These are phyloP conservation scores for Drosophila anceps DNA, from an alignment of 2,888 invertebrate genomes.

Conservation along the genomic window DNA sequence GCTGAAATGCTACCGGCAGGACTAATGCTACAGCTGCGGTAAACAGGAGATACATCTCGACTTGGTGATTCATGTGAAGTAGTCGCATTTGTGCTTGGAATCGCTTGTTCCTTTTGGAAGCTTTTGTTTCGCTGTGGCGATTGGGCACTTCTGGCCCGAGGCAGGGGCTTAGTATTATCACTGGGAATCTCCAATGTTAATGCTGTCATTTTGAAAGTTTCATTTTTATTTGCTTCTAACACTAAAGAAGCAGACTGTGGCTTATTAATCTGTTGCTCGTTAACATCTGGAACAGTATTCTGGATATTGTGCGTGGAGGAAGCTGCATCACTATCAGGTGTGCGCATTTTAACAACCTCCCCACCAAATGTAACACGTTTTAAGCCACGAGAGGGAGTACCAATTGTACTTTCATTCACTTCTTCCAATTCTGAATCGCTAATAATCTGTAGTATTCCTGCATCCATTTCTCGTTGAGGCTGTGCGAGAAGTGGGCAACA, in stretches of 20 bases:
- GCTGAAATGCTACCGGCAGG: slow-evolving; percentile 85
- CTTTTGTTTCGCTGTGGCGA: slow-evolving; percentile 26
- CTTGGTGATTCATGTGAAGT: slow-evolving; percentile 49
- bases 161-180: slow-evolving; percentile 84
- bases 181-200: slow-evolving; percentile 83
- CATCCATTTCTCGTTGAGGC: slow-evolving; percentile 52
- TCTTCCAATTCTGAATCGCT: slow-evolving; percentile 88
- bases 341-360: slow-evolving; percentile 93
- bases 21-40: slow-evolving; percentile 83
- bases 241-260: neutral
- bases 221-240: neutral
- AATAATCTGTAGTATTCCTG: slow-evolving; percentile 87
- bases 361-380: slow-evolving; percentile 94
- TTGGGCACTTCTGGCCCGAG: slow-evolving; percentile 27
- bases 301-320: slow-evolving; percentile 74
- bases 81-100: neutral
- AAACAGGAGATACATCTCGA: slow-evolving; percentile 60
- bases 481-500: slow-evolving; percentile 83
- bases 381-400: slow-evolving; percentile 86
- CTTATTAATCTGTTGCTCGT: neutral
- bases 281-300: neutral
- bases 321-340: slow-evolving; percentile 92
- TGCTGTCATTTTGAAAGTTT: slow-evolving; percentile 58
- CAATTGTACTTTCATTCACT: slow-evolving; percentile 46
- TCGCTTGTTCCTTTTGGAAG: slow-evolving; percentile 6